Evolutionary conservation across 2,113 vertebrate genomes (phyloP).

Genomic region (Leptodactylus fuscus): DNA sequence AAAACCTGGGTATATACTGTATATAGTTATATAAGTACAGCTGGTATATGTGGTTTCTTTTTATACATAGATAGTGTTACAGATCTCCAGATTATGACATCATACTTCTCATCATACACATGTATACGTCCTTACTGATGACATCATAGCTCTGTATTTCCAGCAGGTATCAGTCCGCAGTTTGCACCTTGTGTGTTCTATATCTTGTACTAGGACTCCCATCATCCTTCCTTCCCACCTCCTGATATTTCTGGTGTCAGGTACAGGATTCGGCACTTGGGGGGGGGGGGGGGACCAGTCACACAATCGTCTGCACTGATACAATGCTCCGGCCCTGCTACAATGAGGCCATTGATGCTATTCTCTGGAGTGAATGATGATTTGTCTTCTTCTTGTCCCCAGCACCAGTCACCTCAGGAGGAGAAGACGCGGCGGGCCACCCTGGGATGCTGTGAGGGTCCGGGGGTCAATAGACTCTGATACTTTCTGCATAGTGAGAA

Average conservation of each 20-base stretch:
- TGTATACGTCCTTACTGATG: too few species aligned
- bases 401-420: background rate
- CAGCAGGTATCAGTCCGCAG: too few species aligned
- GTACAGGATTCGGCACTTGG: too few species aligned
- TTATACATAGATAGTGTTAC: background rate
- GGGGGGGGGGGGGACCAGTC: too few species aligned
- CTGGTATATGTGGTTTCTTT: background rate
- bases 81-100: background rate
- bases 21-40: background rate
- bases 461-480: background rate
- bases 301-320: background rate
- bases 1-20: too few species aligned
- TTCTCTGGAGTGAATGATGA: background rate
- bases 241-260: too few species aligned
- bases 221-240: too few species aligned
- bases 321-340: background rate
- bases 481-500: background rate
- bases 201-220: too few species aligned
- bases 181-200: too few species aligned
- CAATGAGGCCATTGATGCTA: background rate
- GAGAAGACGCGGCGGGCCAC: background rate
- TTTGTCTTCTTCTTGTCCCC: background rate
- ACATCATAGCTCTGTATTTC: too few species aligned
- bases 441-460: background rate
- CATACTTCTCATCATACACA: too few species aligned